Percentiles rank a stretch among this genome's conserved stretches.
Conservation (phyloP, 2,888 invertebrate genomes). For the Acronicta alni region DNA sequence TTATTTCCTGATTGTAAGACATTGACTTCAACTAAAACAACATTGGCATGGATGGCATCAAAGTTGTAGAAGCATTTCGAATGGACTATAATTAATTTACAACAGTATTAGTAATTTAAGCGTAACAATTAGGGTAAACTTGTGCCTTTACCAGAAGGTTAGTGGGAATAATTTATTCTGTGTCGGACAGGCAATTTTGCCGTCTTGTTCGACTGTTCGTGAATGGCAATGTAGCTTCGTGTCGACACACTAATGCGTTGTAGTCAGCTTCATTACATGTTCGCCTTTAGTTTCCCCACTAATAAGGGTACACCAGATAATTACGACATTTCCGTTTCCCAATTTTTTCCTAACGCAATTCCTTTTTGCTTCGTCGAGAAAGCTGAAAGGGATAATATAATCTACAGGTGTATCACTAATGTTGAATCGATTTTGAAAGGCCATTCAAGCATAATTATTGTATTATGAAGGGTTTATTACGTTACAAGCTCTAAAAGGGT, state of each 20-base stretch:
- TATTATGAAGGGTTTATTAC: slow-evolving; percentile 44
- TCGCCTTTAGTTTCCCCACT: slow-evolving; percentile 9
- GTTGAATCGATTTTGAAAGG: slow-evolving; percentile 42
- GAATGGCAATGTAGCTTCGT: slow-evolving; percentile 3
- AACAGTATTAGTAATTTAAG: slow-evolving; percentile 1
- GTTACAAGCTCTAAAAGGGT: slow-evolving; percentile 26
- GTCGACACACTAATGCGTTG: slow-evolving; percentile 10
- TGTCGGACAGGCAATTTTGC: slow-evolving; percentile 32
- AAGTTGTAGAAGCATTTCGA: background rate
- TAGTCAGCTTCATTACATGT: slow-evolving; percentile 10
- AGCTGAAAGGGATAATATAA: slow-evolving; percentile 47
- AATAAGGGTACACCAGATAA: slow-evolving; percentile 30
- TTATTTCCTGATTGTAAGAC: no score
- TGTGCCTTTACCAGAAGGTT: slow-evolving; percentile 3
- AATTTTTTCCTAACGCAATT: slow-evolving; percentile 26
- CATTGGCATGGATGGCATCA: no score
- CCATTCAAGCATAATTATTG: slow-evolving; percentile 42
- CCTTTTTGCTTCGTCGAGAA: slow-evolving; percentile 18
- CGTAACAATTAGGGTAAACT: background rate
- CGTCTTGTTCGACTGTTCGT: slow-evolving; percentile 2
- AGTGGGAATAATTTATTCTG: slow-evolving; percentile 11
- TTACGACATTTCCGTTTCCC: slow-evolving; percentile 28
- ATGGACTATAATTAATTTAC: background rate
- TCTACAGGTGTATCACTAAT: slow-evolving; percentile 36
- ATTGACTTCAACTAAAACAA: no score